Evolutionary conservation across 2,797 vertebrate species (phyloP).

Genomic region (Bradypodion ventrale): DNA sequence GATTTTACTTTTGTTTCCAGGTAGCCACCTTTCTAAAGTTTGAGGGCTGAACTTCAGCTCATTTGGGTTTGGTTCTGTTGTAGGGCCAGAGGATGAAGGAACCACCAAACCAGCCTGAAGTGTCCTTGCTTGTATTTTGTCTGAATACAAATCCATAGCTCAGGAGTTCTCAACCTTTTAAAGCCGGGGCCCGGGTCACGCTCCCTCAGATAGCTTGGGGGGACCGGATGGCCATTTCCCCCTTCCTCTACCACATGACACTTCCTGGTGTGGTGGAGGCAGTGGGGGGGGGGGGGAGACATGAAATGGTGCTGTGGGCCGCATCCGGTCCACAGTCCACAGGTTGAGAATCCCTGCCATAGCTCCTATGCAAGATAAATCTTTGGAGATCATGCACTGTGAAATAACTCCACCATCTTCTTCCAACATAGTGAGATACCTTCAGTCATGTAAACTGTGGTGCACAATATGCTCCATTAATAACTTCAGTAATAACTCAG

Average conservation of each 20-base stretch:
- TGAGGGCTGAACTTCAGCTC: neutral
- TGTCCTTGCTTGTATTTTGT: neutral
- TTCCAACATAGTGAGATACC: neutral
- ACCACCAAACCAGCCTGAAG: neutral
- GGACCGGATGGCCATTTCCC: too few species aligned
- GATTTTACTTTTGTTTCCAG: neutral
- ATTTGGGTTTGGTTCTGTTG: neutral
- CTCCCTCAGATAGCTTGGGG: too few species aligned
- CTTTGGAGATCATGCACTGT: neutral
- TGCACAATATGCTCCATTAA: neutral
- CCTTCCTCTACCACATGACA: too few species aligned
- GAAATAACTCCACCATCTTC: neutral
- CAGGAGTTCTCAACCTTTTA: too few species aligned
- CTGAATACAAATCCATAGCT: neutral
- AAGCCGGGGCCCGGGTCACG: too few species aligned
- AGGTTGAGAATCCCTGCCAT: too few species aligned
- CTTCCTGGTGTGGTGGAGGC: too few species aligned
- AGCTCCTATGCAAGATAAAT: neutral
- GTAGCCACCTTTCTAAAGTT: neutral
- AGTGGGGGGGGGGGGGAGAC: too few species aligned
- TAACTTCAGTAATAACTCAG: conserved; percentile 4
- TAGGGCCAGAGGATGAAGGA: neutral
- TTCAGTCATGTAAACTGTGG: neutral
- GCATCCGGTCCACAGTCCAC: too few species aligned
- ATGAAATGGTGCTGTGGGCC: too few species aligned